Base-by-base conservation (phyloP, 2,888 invertebrate species). In the Drosophila percnosoma region DNA sequence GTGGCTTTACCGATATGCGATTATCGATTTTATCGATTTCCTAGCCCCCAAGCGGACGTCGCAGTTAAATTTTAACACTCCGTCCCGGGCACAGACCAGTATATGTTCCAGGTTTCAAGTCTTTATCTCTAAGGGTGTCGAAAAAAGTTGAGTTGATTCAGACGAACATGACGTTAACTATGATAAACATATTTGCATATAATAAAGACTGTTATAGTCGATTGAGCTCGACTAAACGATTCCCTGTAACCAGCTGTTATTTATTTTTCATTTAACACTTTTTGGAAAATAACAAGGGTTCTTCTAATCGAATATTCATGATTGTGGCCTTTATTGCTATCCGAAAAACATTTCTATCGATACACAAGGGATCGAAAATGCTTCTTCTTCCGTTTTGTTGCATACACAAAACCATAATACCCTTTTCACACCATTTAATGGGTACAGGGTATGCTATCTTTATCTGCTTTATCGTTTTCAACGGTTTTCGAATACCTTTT, bases 91-190 rank as follows among this genome's bases (percentile, higher is more conserved):
- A 15, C 34, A 15, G 2, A 15, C 36, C 15, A 36, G 15, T 15
- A 5, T 5, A 36, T 36, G 15, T 36, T 6, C 36, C 15, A 3
- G 18, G 38, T 38, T 18, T 18, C 7, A 38, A 38, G 38, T 38
- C 18, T 38, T 8, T n/a, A 38, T 38, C 18, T 38, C 18, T 8
- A 38, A 5, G 15, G 36, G 36, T 36, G 15, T 36, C 36, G 36
- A 36, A 36, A 36, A 5, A 36, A 38, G 38, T n/a, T 8, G 38
- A 8, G 18, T 38, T 38, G 18, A 38, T n/a, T 18, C 18, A 38
- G 18, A 34, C 34, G 5, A 13, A 38, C 38, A 70, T 64, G 48
- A 48, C 42, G 55, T 38, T 57, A 38, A 65, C 58, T n/a, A 34
- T 24, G 24, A 64, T 55, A 60, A 21, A 54, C 10, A 4, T 21